These are phyloP conservation scores for Brenthis ino DNA, from an alignment of 2,888 invertebrate species.

Conservation along the genomic window DNA sequence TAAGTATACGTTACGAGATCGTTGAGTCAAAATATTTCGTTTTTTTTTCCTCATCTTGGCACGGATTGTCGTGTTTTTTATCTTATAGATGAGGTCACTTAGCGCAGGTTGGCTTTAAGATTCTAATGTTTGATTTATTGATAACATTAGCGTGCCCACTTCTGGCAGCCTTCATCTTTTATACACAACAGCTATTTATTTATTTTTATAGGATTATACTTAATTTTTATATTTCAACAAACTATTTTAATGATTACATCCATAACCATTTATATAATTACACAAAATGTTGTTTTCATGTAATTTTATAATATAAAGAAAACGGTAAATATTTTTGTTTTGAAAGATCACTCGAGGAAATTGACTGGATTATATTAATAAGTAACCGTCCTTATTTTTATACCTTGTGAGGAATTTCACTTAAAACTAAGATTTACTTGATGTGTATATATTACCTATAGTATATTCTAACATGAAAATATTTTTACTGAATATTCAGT, in stretches of 20 bases:
- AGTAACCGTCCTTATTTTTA: no score
- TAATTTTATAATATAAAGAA: not conserved
- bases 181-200: constrained; percentile 4
- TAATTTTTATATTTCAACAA: not conserved
- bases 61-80: constrained; percentile 22
- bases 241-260: not conserved
- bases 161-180: constrained; percentile 17
- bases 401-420: no score
- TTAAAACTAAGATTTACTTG: no score
- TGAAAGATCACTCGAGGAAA: no score
- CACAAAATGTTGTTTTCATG: not conserved
- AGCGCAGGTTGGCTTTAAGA: constrained; percentile 21
- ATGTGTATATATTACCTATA: no score
- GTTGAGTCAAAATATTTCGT: constrained; percentile 22
- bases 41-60: constrained; percentile 17
- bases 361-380: no score
- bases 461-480: no score
- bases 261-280: constrained; percentile 1
- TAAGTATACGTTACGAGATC: not conserved
- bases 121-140: constrained; percentile 33
- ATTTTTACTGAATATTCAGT: no score
- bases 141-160: constrained; percentile 27
- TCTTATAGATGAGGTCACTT: constrained; percentile 22
- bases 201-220: constrained; percentile 15
- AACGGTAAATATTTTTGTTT: no score